Percentiles rank a stretch among this genome's conserved stretches.
These are phyloP conservation scores for Ellobium chinense DNA, from an alignment of 2,888 invertebrate species.

Conservation along the genomic window DNA sequence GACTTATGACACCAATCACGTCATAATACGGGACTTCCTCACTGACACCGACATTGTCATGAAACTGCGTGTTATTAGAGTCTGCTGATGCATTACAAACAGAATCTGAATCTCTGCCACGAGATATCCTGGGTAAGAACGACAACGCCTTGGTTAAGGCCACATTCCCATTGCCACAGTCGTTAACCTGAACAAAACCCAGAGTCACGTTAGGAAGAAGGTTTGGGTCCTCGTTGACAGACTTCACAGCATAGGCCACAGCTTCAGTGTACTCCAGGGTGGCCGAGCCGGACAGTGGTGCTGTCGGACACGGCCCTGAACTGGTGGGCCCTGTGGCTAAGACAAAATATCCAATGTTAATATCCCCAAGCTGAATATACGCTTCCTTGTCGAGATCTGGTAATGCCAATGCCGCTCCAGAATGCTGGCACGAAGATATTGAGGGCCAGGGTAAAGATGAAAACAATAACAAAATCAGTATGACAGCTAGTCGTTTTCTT, in stretches of 20 bases:
- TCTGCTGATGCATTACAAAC: too few relatives aligned
- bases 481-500: too few relatives aligned
- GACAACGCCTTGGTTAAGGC: conserved; percentile 60
- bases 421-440: neutral
- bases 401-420: neutral
- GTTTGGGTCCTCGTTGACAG: conserved; percentile 54
- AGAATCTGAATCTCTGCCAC: too few relatives aligned
- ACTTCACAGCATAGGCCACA: conserved; percentile 57
- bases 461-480: neutral
- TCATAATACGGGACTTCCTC: conserved; percentile 39
- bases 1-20: conserved; percentile 60
- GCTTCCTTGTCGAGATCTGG: conserved; percentile 41
- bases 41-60: neutral
- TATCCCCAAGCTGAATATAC: conserved; percentile 54
- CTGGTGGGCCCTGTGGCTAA: conserved; percentile 38
- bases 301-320: neutral
- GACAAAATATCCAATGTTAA: conserved; percentile 62
- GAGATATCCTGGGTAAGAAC: conserved; percentile 51
- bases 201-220: conserved; percentile 57
- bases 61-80: neutral
- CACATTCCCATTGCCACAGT: conserved; percentile 58
- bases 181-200: conserved; percentile 63
- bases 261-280: conserved; percentile 62
- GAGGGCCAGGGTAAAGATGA: neutral
- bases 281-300: neutral